Evolutionary conservation across 2,113 vertebrate species (phyloP).

Genomic region (Pterocles gutturalis): DNA sequence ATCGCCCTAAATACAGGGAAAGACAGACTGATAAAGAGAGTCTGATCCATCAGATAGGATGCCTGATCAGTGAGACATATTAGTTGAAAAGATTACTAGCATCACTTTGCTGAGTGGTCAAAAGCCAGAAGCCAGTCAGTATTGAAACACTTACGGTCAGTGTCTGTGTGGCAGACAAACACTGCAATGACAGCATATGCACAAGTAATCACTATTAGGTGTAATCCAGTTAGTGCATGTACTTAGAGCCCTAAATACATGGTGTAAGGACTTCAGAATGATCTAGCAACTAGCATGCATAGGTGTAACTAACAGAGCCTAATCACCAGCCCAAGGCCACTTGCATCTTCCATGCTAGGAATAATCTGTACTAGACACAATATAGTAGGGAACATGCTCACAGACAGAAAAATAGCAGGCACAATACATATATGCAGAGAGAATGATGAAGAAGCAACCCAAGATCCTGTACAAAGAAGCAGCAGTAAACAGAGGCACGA

Average conservation of each 20-base stretch:
- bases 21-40: neutral
- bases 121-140: neutral
- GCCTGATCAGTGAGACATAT: neutral
- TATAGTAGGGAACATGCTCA: rapidly evolving
- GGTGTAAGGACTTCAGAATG: neutral
- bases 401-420: neutral
- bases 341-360: neutral
- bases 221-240: neutral
- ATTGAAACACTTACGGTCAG: neutral
- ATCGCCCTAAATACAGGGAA: neutral
- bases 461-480: neutral
- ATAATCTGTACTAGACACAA: rapidly evolving
- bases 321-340: neutral
- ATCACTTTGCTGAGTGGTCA: neutral
- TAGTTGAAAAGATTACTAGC: neutral
- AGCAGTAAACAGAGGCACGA: neutral
- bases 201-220: neutral
- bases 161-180: neutral
- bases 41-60: neutral
- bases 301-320: neutral
- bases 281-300: rapidly evolving
- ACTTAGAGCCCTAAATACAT: neutral
- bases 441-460: neutral
- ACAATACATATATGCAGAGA: neutral
- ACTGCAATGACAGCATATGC: neutral